Evolutionary conservation across 2,113 vertebrate genomes (phyloP).

Genomic region (Pseudorectes ferrugineus): DNA sequence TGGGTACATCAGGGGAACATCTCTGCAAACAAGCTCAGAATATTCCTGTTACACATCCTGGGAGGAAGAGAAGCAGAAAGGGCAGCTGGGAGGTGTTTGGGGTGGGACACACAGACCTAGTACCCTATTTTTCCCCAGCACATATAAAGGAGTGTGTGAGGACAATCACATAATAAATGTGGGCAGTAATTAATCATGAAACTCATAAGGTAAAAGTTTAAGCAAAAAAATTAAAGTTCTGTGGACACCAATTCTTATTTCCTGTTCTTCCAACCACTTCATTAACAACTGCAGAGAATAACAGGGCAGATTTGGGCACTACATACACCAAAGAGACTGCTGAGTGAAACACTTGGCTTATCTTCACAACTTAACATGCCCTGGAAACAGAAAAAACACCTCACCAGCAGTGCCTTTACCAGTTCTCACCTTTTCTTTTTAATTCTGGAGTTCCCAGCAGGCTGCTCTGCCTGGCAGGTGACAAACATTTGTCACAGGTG

Average conservation of each 20-base stretch:
- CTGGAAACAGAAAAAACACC: neutral
- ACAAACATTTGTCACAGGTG: neutral
- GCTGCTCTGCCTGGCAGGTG: neutral
- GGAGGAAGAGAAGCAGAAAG: neutral
- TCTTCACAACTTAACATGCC: neutral
- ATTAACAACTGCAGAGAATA: neutral
- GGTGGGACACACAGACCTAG: neutral
- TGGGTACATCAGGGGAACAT: neutral
- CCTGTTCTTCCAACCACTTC: neutral
- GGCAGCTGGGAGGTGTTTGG: neutral
- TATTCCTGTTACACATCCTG: neutral
- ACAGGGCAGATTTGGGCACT: neutral
- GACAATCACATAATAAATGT: neutral
- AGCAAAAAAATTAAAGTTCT: neutral
- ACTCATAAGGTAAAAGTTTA: neutral
- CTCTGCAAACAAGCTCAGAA: neutral
- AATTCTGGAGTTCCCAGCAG: neutral
- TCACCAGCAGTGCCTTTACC: neutral
- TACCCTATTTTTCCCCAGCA: neutral
- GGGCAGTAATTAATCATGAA: neutral
- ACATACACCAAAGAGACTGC: neutral
- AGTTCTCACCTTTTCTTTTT: neutral
- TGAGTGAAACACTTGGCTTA: neutral
- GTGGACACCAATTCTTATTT: neutral
- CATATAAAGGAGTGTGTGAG: accelerated